Conservation (phyloP, 2,797 vertebrate genomes). For the Silurus lanzhouensis region DNA sequence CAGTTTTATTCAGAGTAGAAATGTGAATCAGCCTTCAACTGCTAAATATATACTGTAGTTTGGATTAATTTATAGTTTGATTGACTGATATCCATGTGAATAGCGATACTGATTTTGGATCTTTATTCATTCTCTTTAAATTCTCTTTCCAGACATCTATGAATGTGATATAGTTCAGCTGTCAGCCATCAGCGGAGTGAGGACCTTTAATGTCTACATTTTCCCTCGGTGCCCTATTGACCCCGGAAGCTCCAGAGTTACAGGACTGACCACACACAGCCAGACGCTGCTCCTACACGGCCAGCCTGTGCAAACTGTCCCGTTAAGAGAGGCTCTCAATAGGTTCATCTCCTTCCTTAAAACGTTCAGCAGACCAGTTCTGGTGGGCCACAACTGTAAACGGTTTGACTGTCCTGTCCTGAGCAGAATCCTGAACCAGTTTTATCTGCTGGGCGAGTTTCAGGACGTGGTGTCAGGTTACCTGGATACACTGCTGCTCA, state of each 20-base stretch:
- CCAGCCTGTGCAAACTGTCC: slow-evolving; percentile 29
- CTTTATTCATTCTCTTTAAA: no score
- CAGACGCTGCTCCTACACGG: neutral
- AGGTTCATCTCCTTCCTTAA: slow-evolving; percentile 68
- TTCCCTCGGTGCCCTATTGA: slow-evolving; percentile 59
- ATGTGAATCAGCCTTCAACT: neutral
- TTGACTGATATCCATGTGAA: no score
- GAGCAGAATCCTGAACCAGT: slow-evolving; percentile 49
- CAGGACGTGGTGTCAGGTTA: slow-evolving; percentile 51
- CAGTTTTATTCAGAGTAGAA: neutral
- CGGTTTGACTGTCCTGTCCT: slow-evolving; percentile 67
- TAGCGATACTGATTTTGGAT: neutral
- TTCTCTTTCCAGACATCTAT: slow-evolving; percentile 49
- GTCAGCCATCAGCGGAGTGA: slow-evolving; percentile 62
- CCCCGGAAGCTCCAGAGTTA: slow-evolving; percentile 47
- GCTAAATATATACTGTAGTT: neutral
- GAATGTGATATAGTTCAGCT: slow-evolving; percentile 73
- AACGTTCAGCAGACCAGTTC: slow-evolving; percentile 59
- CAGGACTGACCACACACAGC: slow-evolving; percentile 53
- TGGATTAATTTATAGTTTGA: no score
- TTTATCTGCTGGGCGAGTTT: slow-evolving; percentile 54
- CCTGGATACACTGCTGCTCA: slow-evolving; percentile 68
- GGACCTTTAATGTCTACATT: slow-evolving; percentile 61
- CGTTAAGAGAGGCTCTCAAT: slow-evolving; percentile 53
- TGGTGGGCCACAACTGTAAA: slow-evolving; percentile 68